A percentile compares a stretch with the other conserved stretches of the same genome.
Evolutionary conservation across 2,888 invertebrate species (phyloP).

Genomic region (Cacoxenus indagator): DNA sequence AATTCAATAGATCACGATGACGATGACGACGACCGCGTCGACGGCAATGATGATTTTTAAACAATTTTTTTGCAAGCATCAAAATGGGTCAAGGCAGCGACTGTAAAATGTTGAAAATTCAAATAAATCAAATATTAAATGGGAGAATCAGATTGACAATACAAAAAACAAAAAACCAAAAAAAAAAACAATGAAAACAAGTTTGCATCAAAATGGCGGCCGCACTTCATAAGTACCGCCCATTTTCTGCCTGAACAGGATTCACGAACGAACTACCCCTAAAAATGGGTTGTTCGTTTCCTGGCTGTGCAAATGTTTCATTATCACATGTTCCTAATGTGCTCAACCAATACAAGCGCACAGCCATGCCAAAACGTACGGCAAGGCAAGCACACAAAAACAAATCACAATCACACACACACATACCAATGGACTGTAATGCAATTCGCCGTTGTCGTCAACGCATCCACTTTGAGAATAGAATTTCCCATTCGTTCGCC

Average conservation of each 20-base stretch:
- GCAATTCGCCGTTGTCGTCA: conserved; percentile 38
- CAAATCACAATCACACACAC: neutral
- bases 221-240: conserved; percentile 48
- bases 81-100: conserved; percentile 45
- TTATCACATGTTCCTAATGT: neutral
- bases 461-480: neutral
- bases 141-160: neutral
- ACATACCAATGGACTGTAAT: conserved; percentile 28
- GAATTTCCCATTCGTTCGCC: conserved; percentile 40
- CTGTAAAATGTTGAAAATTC: conserved; percentile 30
- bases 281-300: conserved; percentile 24
- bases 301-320: conserved; percentile 23
- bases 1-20: conserved; percentile 18
- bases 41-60: neutral
- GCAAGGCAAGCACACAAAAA: neutral
- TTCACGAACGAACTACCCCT: conserved; percentile 46
- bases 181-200: conserved; percentile 8
- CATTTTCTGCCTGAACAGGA: conserved; percentile 22
- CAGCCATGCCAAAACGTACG: conserved; percentile 3
- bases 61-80: neutral
- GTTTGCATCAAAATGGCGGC: conserved; percentile 57
- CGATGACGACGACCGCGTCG: no score
- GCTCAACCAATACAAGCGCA: conserved; percentile 23
- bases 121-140: conserved; percentile 25
- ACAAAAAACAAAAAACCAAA: neutral